Conservation (phyloP, 2,113 vertebrate genomes). For the Rallus limicola region DNA sequence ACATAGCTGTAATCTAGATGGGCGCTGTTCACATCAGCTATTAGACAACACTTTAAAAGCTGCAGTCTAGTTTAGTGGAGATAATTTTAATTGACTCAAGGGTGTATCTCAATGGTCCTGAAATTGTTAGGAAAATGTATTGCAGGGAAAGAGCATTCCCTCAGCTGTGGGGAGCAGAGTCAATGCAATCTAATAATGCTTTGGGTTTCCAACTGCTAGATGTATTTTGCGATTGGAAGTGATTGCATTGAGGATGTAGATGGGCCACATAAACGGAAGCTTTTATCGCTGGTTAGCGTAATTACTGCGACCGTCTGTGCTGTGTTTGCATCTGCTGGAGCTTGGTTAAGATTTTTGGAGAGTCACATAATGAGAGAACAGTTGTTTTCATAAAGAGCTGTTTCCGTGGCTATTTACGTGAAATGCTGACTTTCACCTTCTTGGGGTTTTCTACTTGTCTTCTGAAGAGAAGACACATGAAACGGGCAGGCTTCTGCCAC, state of each 20-base stretch:
- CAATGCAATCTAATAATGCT: constrained; percentile 52
- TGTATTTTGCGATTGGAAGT: constrained; percentile 25
- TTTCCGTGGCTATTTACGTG: not conserved
- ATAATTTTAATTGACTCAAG: constrained; percentile 74
- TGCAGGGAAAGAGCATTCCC: constrained; percentile 40
- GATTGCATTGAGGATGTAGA: constrained; percentile 45
- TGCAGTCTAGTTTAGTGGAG: constrained; percentile 53
- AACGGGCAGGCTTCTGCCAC: not conserved
- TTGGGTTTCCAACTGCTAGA: constrained; percentile 43
- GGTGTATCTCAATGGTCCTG: constrained; percentile 47
- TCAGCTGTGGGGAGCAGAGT: constrained; percentile 32
- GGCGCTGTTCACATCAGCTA: not conserved
- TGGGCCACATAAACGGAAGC: constrained; percentile 35
- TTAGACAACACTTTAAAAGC: constrained; percentile 66
- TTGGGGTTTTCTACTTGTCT: not conserved
- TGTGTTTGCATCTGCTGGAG: constrained; percentile 37
- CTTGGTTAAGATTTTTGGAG: constrained; percentile 28
- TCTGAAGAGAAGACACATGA: not conserved
- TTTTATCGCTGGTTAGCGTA: constrained; percentile 61
- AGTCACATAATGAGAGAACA: not conserved
- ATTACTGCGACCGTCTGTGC: constrained; percentile 14
- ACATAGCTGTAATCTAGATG: constrained; percentile 36
- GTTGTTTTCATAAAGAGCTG: not conserved
- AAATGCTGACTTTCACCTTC: constrained; percentile 1
- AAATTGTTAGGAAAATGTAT: constrained; percentile 60